Percentiles rank a stretch among this genome's conserved stretches.
phyloP scores from a whole-genome alignment of 2,888 invertebrate genomes.

The Salpingus planirostris region DNA sequence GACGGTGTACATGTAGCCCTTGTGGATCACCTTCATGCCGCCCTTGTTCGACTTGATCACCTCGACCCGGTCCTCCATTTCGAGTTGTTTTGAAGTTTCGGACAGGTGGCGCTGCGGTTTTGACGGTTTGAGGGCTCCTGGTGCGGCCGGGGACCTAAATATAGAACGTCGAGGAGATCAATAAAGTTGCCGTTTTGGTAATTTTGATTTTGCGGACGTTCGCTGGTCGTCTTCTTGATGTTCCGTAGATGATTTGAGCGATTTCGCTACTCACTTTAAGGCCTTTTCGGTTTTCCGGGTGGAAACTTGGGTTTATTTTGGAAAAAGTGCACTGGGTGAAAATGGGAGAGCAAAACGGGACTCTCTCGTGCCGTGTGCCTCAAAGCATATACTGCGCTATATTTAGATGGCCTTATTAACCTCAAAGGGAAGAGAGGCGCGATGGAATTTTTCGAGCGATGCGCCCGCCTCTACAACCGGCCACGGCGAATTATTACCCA shows the following conservation, averaged over 20 bases:
- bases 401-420: constrained; percentile 15
- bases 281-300: no score
- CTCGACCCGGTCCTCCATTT: constrained; percentile 14
- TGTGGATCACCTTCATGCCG: constrained; percentile 42
- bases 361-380: constrained; percentile 7
- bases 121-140: constrained; percentile 19
- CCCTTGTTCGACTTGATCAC: constrained; percentile 40
- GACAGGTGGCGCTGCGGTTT: not conserved
- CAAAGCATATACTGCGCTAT: constrained; percentile 14
- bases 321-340: no score
- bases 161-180: constrained; percentile 23
- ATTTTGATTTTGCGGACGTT: no score
- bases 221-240: no score
- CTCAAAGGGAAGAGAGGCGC: constrained; percentile 9
- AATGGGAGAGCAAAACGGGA: constrained; percentile 8
- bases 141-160: constrained; percentile 22
- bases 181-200: constrained; percentile 23
- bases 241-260: no score
- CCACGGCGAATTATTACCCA: no score
- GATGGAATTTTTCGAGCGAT: no score
- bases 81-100: no score
- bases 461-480: no score
- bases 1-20: constrained; percentile 44
- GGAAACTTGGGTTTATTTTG: constrained; percentile 5
- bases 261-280: no score